Evolutionary conservation across 2,888 invertebrate genomes (phyloP).

Genomic region (Leucophenga maculata): DNA sequence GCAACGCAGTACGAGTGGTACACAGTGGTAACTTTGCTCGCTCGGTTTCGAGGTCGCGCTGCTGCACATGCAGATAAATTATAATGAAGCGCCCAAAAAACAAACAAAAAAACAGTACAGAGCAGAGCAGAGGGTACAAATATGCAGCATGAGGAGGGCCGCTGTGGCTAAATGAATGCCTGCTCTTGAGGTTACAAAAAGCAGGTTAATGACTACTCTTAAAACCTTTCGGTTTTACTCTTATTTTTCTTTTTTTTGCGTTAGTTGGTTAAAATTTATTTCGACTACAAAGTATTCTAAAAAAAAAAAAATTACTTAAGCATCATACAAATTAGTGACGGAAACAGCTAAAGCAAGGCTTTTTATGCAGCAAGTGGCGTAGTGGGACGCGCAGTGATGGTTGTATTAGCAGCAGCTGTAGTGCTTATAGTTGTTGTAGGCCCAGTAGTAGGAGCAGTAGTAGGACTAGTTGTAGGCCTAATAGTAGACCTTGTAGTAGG

Average conservation of each 20-base stretch:
- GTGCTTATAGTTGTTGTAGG: neutral
- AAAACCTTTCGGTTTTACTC: no score
- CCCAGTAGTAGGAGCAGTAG: no score
- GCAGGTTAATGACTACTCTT: no score
- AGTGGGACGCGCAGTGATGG: neutral
- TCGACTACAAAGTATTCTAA: no score
- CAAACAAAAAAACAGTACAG: constrained; percentile 25
- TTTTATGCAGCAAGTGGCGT: no score
- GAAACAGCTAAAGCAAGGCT: no score
- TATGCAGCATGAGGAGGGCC: no score
- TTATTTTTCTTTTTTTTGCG: neutral
- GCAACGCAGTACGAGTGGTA: neutral
- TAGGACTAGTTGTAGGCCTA: neutral
- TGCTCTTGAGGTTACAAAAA: no score
- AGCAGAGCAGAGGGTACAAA: neutral
- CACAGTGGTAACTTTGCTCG: neutral
- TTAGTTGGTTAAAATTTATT: constrained; percentile 2
- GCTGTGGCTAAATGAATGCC: neutral
- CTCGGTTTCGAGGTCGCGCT: constrained; percentile 1
- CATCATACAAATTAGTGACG: no score
- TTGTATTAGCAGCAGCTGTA: neutral
- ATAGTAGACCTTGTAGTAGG: neutral
- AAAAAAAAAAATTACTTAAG: no score
- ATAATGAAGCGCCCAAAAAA: constrained; percentile 18
- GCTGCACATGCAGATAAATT: constrained; percentile 24